Evolutionary conservation across 2,888 invertebrate species (phyloP).

Genomic region (Eubasilissa splendida): DNA sequence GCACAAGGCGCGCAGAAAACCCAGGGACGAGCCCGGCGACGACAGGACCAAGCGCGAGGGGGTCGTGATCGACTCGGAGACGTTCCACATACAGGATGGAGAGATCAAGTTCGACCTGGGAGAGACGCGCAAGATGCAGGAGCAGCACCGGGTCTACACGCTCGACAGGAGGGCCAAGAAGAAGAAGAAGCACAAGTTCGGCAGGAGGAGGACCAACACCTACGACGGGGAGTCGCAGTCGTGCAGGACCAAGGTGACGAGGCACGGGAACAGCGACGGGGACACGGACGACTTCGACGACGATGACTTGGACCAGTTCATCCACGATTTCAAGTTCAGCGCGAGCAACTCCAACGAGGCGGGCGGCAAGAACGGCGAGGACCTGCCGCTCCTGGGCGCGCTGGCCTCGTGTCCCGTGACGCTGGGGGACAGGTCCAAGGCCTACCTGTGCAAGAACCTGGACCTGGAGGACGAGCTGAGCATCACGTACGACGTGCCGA

Average conservation of each 20-base stretch:
- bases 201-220: constrained; percentile 62
- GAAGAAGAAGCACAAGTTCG: constrained; percentile 61
- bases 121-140: not conserved
- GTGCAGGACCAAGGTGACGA: constrained; percentile 59
- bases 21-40: constrained; percentile 1
- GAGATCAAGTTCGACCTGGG: constrained; percentile 6
- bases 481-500: constrained; percentile 52
- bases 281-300: constrained; percentile 61
- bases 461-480: constrained; percentile 56
- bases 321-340: constrained; percentile 66
- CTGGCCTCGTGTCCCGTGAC: constrained; percentile 61
- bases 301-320: constrained; percentile 69
- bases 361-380: constrained; percentile 63
- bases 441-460: constrained; percentile 55
- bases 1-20: constrained; percentile 45
- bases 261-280: constrained; percentile 60
- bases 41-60: constrained; percentile 39
- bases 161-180: constrained; percentile 43
- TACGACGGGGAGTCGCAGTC: constrained; percentile 62
- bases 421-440: constrained; percentile 59
- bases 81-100: constrained; percentile 26
- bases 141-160: constrained; percentile 8
- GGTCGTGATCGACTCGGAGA: constrained; percentile 18
- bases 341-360: constrained; percentile 65
- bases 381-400: constrained; percentile 63